Evolutionary conservation across 2,113 vertebrate genomes (phyloP).

Genomic region (Phaethornis superciliosus): DNA sequence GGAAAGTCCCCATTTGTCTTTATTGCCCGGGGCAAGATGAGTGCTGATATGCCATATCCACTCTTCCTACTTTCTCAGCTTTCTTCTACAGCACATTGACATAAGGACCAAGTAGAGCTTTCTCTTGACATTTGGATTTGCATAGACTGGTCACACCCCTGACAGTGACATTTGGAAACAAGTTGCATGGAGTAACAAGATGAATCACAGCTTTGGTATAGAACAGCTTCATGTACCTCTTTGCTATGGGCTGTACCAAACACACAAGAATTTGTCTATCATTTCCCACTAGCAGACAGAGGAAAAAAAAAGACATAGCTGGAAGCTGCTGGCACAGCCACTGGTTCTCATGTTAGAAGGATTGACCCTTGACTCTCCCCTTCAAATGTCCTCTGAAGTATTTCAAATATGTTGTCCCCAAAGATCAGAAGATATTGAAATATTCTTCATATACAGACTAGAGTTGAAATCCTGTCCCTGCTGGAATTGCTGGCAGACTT

Average conservation of each 20-base stretch:
- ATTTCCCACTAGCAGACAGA: background rate
- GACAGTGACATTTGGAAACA: background rate
- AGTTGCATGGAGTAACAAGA: too few relatives aligned
- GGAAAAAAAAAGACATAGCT: background rate
- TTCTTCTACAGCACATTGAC: background rate
- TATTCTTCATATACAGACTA: background rate
- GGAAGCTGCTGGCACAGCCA: constrained; percentile 22
- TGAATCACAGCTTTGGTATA: too few relatives aligned
- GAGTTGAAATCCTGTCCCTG: background rate
- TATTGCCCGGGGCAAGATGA: background rate
- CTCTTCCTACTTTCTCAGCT: background rate
- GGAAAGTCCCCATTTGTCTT: background rate
- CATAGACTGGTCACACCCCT: background rate
- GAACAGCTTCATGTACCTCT: too few relatives aligned
- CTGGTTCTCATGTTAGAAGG: constrained; percentile 49
- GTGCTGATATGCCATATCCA: background rate
- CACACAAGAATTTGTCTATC: background rate
- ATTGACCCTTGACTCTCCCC: constrained; percentile 29
- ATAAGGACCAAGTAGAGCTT: background rate
- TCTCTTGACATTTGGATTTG: background rate
- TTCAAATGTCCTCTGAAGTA: constrained; percentile 21
- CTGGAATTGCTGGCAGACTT: constrained; percentile 37
- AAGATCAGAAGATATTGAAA: constrained; percentile 51
- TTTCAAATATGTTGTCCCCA: constrained; percentile 52
- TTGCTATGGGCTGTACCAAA: too few relatives aligned